A percentile compares a stretch with the other conserved stretches of the same genome.
These are phyloP conservation scores for Oreotrochilus melanogaster DNA, from an alignment of 2,113 vertebrate species.

Conservation along the genomic window DNA sequence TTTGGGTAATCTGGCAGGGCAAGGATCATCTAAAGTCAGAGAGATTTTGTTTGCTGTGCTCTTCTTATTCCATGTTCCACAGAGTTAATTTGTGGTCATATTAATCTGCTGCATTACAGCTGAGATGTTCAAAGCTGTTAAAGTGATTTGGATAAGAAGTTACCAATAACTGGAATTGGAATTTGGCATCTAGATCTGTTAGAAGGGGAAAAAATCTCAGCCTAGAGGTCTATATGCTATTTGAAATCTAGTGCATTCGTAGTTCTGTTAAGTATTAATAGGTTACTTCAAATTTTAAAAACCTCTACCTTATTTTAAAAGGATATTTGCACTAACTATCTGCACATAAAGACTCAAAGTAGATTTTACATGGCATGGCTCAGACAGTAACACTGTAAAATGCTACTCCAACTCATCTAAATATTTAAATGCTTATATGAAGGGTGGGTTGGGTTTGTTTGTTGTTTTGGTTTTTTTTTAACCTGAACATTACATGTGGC, in stretches of 20 bases:
- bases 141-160: slow-evolving; percentile 23
- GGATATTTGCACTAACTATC: neutral
- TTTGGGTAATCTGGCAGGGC: neutral
- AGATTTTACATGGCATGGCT: neutral
- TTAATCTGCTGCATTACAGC: neutral
- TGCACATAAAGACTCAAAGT: neutral
- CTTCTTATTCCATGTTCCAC: neutral
- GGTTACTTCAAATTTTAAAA: neutral
- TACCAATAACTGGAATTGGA: slow-evolving; percentile 7
- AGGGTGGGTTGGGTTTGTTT: no score
- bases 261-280: neutral
- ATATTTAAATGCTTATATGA: neutral
- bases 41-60: neutral
- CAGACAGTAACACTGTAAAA: neutral
- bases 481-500: neutral
- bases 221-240: neutral
- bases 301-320: neutral
- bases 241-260: neutral
- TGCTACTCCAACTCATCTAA: neutral
- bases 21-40: neutral
- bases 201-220: neutral
- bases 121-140: slow-evolving; percentile 14
- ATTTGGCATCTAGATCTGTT: slow-evolving; percentile 5
- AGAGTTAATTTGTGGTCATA: neutral
- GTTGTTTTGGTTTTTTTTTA: no score